These are phyloP conservation scores for Phalangium opilio DNA, from an alignment of 2,888 invertebrate genomes.

Conservation along the genomic window DNA sequence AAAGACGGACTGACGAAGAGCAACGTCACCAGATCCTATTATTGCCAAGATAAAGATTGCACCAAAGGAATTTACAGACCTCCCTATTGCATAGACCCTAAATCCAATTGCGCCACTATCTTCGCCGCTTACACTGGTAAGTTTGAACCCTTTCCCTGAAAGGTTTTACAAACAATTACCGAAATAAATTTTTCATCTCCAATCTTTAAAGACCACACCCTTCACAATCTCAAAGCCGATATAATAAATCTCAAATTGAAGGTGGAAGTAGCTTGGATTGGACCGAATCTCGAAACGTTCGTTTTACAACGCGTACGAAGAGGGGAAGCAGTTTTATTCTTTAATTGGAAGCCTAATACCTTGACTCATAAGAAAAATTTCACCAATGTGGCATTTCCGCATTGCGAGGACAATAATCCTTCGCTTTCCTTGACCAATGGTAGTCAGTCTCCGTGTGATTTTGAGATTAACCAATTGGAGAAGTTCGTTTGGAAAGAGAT, in stretches of 20 bases:
- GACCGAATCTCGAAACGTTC: conserved; percentile 37
- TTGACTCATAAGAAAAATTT: conserved; percentile 29
- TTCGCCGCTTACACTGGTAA: conserved; percentile 35
- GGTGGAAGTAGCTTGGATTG: conserved; percentile 54
- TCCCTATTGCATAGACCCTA: conserved; percentile 34
- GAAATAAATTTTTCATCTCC: background rate
- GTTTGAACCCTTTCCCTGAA: background rate
- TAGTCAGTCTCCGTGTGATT: conserved; percentile 39
- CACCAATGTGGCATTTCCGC: conserved; percentile 44
- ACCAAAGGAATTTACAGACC: conserved; percentile 44
- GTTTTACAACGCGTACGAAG: conserved; percentile 24
- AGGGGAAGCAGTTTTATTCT: conserved; percentile 40
- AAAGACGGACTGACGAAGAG: background rate
- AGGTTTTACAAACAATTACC: background rate
- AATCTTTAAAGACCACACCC: conserved; percentile 8
- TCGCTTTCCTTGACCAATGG: background rate
- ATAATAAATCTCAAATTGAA: conserved; percentile 43
- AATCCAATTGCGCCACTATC: conserved; percentile 32
- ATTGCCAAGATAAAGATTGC: conserved; percentile 38
- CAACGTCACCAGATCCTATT: conserved; percentile 27
- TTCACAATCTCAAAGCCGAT: conserved; percentile 32
- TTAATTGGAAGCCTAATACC: conserved; percentile 48
- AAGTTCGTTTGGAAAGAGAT: conserved; percentile 35
- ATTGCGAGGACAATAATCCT: conserved; percentile 38
- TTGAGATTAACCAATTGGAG: conserved; percentile 49